Base-by-base conservation (phyloP, 1,140 invertebrate species). In the Drosophila elegans region DNA sequence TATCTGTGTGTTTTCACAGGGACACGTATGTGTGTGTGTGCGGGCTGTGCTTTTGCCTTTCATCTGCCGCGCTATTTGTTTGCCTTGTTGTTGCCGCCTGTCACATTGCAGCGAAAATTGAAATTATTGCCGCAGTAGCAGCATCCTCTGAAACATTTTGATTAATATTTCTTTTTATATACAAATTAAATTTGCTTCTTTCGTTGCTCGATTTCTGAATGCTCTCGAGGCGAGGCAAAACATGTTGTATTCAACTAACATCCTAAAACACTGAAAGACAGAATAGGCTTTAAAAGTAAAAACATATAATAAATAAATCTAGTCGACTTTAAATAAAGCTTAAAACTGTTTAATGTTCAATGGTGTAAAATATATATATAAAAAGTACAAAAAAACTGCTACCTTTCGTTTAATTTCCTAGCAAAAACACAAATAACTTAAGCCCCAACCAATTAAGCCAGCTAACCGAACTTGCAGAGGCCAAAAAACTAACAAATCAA, bases 21-120 rank as follows among this genome's bases (percentile, higher is more conserved):
- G 3, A n/a, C n/a, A n/a, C n/a, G 16, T 10, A 7, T 64, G 9
- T 68, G 56, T 56, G 45, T 80, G 42, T 74, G 54, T 59, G 60
- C 36, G 12, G 34, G 54, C 27, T 53, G 49, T 55, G 53, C 69
- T 72, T 69, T 77, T 73, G 84, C 79, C 68, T 88, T 86, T 86
- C 75, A 76, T 67, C 66, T 79, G 60, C 67, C 63, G 45, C 45
- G 56, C 36, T 78, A 49, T 77, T 84, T 84, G 72, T 80, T 84
- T 68, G 67, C 66, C 72, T 63, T 76, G 77, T 80, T 80, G 81
- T 68, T 78, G 74, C 53, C 60, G 74, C 78, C 77, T 85, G 81
- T 81, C 82, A 86, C 78, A 78, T 81, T 86, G 82, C 55, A 72
- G 68, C 72, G 68, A 59, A 84, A 89, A 88, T 88, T 89, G 80